Evolutionary conservation across 2,113 vertebrate genomes (phyloP).

Genomic region (Gymnocephalus cernua): DNA sequence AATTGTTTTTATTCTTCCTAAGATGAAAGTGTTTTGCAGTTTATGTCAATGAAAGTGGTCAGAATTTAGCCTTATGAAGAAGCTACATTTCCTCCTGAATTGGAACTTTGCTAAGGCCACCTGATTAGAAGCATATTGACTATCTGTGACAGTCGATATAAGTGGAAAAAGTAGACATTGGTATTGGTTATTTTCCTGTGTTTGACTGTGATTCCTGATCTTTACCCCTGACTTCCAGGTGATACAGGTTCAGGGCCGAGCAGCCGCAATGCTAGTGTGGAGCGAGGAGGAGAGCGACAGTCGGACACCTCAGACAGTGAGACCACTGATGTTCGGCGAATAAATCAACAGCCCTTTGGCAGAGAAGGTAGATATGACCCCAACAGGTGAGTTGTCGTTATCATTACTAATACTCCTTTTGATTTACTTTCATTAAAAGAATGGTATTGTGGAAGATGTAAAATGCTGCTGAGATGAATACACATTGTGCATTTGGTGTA

Average conservation of each 20-base stretch:
- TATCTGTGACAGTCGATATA: background rate
- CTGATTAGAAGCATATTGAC: background rate
- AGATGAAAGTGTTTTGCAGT: background rate
- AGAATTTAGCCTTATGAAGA: background rate
- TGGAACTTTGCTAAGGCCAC: no score
- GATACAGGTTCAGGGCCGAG: slow-evolving; percentile 89
- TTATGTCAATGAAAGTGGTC: background rate
- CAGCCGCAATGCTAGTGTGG: slow-evolving; percentile 91
- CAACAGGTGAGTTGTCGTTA: slow-evolving; percentile 85
- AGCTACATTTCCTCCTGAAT: background rate
- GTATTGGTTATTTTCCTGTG: background rate
- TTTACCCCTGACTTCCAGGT: slow-evolving; percentile 75
- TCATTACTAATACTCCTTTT: background rate
- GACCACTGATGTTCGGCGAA: slow-evolving; percentile 88
- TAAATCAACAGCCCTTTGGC: slow-evolving; percentile 89
- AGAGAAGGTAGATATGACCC: slow-evolving; percentile 87
- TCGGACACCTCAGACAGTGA: slow-evolving; percentile 93
- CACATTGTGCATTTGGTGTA: background rate
- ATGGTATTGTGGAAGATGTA: background rate
- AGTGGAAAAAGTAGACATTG: background rate
- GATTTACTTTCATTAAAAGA: background rate
- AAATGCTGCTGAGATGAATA: background rate
- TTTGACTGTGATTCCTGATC: background rate
- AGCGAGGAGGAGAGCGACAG: slow-evolving; percentile 87
- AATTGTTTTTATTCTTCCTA: background rate